Evolutionary conservation across 1,140 invertebrate genomes (phyloP).

Genomic region (Anoplophora glabripennis): DNA sequence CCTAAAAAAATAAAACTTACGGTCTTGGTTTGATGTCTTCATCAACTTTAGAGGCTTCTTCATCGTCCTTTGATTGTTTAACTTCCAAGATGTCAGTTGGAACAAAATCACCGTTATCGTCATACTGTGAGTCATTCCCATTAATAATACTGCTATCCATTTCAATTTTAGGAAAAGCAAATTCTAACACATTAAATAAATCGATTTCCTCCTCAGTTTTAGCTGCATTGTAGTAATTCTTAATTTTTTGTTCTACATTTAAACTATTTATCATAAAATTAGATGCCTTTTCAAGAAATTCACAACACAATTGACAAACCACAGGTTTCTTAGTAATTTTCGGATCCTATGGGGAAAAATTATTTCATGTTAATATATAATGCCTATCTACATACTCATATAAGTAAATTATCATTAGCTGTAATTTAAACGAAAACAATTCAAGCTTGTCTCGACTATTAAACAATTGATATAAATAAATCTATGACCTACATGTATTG

Average conservation of each 20-base stretch:
- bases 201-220: slow-evolving; percentile 8
- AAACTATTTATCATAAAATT: slow-evolving; percentile 11
- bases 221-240: slow-evolving; percentile 9
- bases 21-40: neutral
- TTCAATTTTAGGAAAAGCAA: slow-evolving; percentile 15
- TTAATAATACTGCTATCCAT: slow-evolving; percentile 5
- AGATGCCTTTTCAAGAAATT: slow-evolving; percentile 10
- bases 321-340: slow-evolving; percentile 12
- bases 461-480: no score
- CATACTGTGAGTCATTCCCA: neutral
- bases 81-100: slow-evolving; percentile 8
- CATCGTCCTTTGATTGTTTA: neutral
- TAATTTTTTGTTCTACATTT: slow-evolving; percentile 13
- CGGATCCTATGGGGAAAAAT: slow-evolving; percentile 4
- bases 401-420: no score
- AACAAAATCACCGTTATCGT: neutral
- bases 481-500: neutral
- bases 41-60: neutral
- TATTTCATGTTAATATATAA: neutral
- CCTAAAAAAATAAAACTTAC: no score
- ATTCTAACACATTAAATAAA: slow-evolving; percentile 13
- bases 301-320: slow-evolving; percentile 7
- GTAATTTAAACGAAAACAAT: no score
- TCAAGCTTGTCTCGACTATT: no score
- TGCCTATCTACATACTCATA: no score